Evolutionary conservation across 2,113 vertebrate genomes (phyloP).

Genomic region (Albula glossodonta): DNA sequence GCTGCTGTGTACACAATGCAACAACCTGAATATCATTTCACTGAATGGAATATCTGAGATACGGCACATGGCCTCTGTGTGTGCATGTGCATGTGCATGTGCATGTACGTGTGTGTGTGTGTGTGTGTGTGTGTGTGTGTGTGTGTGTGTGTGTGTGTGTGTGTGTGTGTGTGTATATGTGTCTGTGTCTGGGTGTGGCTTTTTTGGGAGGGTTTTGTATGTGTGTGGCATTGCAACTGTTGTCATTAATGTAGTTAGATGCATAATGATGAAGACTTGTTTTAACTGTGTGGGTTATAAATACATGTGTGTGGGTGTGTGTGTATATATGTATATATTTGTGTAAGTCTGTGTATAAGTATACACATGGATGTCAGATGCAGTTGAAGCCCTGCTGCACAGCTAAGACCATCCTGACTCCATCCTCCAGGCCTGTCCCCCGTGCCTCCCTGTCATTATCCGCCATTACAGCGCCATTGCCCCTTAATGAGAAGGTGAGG

Average conservation of each 20-base stretch:
- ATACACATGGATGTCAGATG: neutral
- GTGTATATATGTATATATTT: too few species aligned
- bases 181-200: neutral
- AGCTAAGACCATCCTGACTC: slow-evolving; percentile 45
- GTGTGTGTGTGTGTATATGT: neutral
- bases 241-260: too few species aligned
- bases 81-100: too few species aligned
- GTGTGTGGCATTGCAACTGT: too few species aligned
- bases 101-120: neutral
- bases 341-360: neutral
- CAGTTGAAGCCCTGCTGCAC: slow-evolving; percentile 24
- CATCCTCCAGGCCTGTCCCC: slow-evolving; percentile 49
- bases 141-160: neutral
- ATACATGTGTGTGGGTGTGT: neutral
- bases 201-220: too few species aligned
- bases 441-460: slow-evolving; percentile 59
- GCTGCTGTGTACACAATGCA: too few species aligned
- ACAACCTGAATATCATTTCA: too few species aligned
- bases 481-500: slow-evolving; percentile 54
- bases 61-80: too few species aligned
- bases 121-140: neutral
- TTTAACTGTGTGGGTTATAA: too few species aligned
- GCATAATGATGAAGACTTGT: too few species aligned
- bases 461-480: slow-evolving; percentile 52
- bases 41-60: too few species aligned